Percentiles rank a stretch among this genome's conserved stretches.
Evolutionary conservation across 92 coral and sea anemone genomes (phyloP).

Genomic region (Palythoa caribaeorum): DNA sequence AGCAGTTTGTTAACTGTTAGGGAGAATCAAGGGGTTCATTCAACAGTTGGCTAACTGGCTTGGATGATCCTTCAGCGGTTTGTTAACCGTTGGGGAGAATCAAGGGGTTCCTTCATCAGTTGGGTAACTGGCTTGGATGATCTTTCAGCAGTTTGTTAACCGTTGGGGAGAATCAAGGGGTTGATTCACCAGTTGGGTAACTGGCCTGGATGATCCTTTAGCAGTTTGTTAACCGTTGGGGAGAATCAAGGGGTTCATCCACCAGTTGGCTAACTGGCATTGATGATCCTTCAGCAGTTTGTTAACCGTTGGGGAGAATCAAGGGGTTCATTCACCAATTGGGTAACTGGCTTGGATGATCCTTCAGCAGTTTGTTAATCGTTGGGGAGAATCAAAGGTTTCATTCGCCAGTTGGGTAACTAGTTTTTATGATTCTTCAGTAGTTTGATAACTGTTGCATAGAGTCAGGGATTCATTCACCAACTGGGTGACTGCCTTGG

Average conservation of each 20-base stretch:
- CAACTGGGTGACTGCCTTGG: not conserved
- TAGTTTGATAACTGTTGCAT: not conserved
- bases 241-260: not conserved
- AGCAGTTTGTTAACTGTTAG: not conserved
- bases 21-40: not conserved
- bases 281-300: not conserved
- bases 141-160: not conserved
- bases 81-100: no score
- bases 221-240: not conserved
- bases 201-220: no score
- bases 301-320: not conserved
- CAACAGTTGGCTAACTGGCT: no score
- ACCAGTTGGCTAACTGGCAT: not conserved
- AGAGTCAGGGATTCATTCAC: not conserved
- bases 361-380: not conserved
- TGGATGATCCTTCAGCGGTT: no score
- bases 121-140: no score
- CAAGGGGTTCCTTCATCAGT: no score
- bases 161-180: not conserved
- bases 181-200: not conserved
- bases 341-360: not conserved
- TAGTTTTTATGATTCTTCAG: not conserved
- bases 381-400: not conserved
- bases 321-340: not conserved
- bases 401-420: not conserved